Base-by-base conservation (phyloP, 2,888 invertebrate genomes). In the Mechanitis mazaeus region DNA sequence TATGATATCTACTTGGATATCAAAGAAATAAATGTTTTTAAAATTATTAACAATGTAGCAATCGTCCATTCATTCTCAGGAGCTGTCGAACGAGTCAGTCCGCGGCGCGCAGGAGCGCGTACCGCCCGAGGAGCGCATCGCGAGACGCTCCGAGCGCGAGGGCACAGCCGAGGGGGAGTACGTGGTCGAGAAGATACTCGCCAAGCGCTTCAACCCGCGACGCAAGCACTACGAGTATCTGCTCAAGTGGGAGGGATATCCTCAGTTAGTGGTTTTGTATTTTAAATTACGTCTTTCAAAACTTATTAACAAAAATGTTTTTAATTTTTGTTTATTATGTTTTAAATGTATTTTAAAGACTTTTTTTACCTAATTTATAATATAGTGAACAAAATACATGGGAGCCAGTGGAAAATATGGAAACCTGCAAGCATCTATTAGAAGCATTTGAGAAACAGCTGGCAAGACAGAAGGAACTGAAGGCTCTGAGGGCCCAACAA, bases 201-300 rank as follows among this genome's bases (percentile, higher is more conserved):
- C 95, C 42, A 95, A 96, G 82, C 91, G 96, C 54, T 95, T 94
- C 80, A 96, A 96, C 87, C 94, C 95, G 6, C 91, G 94, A 20
- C 92, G 92, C 67, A 94, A 94, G 78, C 94, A 93, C 73, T 94
- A 94, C 69, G 96, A 96, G 83, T 96, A 96, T 84, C 88, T 96
- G 74, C 92, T 96, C 57, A 96, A 96, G 81, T 96, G 96, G 96
- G 95, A 96, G 77, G 94, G 95, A 56, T 94, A 94, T 72, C 91
- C 94, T 33, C 93, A 94, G 93, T 94, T 71, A 92, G 93, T 91
- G 56, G 31, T 59, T 38, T 7, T 9, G 12, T 53, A 20, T 56
- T 60, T 58, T 33, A 38, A 20, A 20, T 20, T 20, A 20, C 20
- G 20, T 20, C 20, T 20, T 20, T 2, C 7, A 55, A 53, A 54